Evolutionary conservation across 2,113 vertebrate species (phyloP).

Genomic region (Ginglymostoma cirratum): DNA sequence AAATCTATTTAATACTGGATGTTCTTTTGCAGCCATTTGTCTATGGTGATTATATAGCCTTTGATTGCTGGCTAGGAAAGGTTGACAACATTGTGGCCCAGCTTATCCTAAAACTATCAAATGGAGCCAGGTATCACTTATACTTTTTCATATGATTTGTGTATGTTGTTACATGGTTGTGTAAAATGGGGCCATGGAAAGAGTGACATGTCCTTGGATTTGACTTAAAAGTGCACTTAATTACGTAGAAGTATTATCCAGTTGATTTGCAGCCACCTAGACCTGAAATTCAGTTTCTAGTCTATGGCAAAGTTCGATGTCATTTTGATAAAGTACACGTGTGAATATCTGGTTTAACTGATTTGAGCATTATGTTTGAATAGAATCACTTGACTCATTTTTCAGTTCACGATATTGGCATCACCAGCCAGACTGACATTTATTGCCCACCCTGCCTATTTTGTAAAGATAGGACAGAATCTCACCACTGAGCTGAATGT

Average conservation of each 20-base stretch:
- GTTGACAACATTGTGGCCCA: conserved; percentile 96
- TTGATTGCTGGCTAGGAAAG: conserved; percentile 97
- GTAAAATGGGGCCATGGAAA: neutral
- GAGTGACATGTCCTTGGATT: neutral
- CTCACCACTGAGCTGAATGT: neutral
- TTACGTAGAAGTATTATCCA: neutral
- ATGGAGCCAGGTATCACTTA: conserved; percentile 80
- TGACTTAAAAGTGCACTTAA: neutral
- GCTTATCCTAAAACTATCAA: conserved; percentile 92
- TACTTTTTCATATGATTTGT: neutral
- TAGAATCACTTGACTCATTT: neutral
- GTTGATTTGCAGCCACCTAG: neutral
- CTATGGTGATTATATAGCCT: conserved; percentile 96
- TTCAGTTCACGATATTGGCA: neutral
- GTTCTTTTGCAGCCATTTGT: conserved; percentile 75
- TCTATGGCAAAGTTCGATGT: neutral
- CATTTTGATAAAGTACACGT: neutral
- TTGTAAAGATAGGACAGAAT: neutral
- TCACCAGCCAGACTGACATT: neutral
- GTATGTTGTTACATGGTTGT: neutral
- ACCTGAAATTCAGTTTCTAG: neutral
- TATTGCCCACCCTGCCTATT: neutral
- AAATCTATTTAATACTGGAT: neutral
- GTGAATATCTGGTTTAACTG: neutral
- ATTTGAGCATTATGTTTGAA: neutral